Conservation (phyloP, 2,797 vertebrate genomes). For the Oryzias dopingdopingensis region DNA sequence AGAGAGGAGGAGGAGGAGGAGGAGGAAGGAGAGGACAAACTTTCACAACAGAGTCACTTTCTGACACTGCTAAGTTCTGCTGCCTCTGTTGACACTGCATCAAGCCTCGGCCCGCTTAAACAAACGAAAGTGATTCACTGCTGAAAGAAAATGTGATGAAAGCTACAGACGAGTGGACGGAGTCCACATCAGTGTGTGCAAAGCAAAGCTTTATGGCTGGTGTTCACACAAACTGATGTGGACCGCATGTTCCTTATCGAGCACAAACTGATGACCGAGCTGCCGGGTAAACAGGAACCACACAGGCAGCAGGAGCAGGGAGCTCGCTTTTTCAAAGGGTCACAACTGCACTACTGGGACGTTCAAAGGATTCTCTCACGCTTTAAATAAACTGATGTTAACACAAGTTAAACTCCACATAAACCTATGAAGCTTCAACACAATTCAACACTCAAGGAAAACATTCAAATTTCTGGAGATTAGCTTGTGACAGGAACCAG, state of each 20-base stretch:
- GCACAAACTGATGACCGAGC: slow-evolving; percentile 44
- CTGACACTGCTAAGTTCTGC: slow-evolving; percentile 6
- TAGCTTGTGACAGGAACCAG: too few relatives aligned
- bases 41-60: background rate
- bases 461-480: too few relatives aligned
- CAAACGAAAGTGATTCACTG: slow-evolving; percentile 16
- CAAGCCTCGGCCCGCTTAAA: background rate
- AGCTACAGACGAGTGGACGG: slow-evolving; percentile 26
- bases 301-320: slow-evolving; percentile 5
- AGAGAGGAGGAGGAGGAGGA: slow-evolving; percentile 1
- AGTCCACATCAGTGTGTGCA: slow-evolving; percentile 35
- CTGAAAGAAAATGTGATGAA: slow-evolving; percentile 40
- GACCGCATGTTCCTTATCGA: slow-evolving; percentile 61
- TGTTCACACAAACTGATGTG: slow-evolving; percentile 64
- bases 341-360: too few relatives aligned
- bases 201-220: slow-evolving; percentile 48
- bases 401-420: too few relatives aligned
- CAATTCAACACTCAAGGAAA: too few relatives aligned
- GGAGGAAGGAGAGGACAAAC: background rate
- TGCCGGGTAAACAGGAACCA: slow-evolving; percentile 56
- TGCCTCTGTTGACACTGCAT: slow-evolving; percentile 16
- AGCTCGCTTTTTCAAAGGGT: too few relatives aligned
- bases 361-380: too few relatives aligned
- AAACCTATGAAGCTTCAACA: too few relatives aligned
- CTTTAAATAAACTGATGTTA: too few relatives aligned